Percentiles rank a stretch among this genome's conserved stretches.
Conservation (phyloP, 2,113 vertebrate species). For the Varanus salvator region DNA sequence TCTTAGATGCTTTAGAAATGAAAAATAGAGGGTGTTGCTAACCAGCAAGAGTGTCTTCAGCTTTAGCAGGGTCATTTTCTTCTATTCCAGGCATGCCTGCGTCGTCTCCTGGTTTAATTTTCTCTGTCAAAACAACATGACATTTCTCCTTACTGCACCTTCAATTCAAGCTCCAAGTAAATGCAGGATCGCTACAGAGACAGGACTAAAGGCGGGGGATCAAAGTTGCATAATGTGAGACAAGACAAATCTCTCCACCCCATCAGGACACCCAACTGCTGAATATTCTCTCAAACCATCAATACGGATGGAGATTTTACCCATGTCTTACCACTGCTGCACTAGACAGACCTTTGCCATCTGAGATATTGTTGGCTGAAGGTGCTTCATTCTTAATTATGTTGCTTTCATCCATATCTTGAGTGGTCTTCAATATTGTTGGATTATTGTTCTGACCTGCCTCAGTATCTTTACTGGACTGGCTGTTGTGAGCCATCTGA, state of each 20-base stretch:
- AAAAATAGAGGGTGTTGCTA: slow-evolving; percentile 40
- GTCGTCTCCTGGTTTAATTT: slow-evolving; percentile 89
- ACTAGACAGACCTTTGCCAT: slow-evolving; percentile 76
- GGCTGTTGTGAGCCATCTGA: slow-evolving; percentile 66
- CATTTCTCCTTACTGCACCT: slow-evolving; percentile 27
- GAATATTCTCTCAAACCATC: not conserved
- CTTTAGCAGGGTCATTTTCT: slow-evolving; percentile 92
- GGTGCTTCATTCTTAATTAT: slow-evolving; percentile 72
- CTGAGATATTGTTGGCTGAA: slow-evolving; percentile 67
- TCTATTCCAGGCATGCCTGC: slow-evolving; percentile 99
- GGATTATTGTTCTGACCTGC: slow-evolving; percentile 46
- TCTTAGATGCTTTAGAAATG: slow-evolving; percentile 7
- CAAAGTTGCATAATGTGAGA: not conserved
- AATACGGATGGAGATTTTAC: not conserved
- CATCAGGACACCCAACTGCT: fast-evolving
- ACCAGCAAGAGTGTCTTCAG: slow-evolving; percentile 88
- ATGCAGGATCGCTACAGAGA: not conserved
- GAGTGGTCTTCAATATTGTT: slow-evolving; percentile 48
- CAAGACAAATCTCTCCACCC: fast-evolving
- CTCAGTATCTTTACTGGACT: slow-evolving; percentile 68
- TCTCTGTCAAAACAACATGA: slow-evolving; percentile 78
- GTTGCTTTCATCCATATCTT: slow-evolving; percentile 56
- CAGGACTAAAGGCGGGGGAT: not conserved
- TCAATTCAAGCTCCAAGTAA: not conserved
- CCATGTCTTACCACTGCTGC: not conserved